A percentile compares a stretch with the other conserved stretches of the same genome.
These are phyloP conservation scores for Coptotermes formosanus DNA, from an alignment of 1,140 invertebrate species.

Conservation along the genomic window DNA sequence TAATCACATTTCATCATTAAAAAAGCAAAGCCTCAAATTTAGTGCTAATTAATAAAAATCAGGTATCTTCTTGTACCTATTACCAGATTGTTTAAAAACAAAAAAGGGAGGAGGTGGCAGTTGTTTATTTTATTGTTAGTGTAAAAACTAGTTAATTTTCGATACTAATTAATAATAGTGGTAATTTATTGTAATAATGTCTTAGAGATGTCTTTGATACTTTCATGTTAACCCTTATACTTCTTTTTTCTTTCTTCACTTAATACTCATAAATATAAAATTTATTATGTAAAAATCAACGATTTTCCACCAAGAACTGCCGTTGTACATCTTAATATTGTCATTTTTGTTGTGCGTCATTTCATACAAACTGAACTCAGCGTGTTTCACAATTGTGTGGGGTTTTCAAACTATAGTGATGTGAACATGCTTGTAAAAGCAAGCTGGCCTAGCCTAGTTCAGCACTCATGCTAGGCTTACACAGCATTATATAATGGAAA, in stretches of 20 bases:
- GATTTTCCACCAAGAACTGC: conserved; percentile 17
- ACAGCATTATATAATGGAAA: too few relatives aligned
- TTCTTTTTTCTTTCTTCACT: neutral
- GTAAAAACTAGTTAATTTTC: conserved; percentile 19
- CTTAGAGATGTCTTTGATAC: neutral
- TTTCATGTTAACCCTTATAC: neutral
- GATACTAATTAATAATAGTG: neutral
- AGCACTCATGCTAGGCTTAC: too few relatives aligned
- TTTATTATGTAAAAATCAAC: neutral
- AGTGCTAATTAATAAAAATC: conserved; percentile 11
- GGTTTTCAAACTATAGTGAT: too few relatives aligned
- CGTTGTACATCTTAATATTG: conserved; percentile 19
- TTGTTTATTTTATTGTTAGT: conserved; percentile 27
- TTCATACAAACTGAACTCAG: neutral
- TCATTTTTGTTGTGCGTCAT: neutral
- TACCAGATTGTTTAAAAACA: conserved; percentile 19
- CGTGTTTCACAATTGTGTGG: neutral
- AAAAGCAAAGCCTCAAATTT: conserved; percentile 24
- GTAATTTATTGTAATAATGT: neutral
- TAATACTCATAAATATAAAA: neutral
- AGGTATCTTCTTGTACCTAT: conserved; percentile 26
- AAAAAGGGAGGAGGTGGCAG: neutral
- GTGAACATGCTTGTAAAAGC: too few relatives aligned
- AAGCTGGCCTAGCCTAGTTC: too few relatives aligned
- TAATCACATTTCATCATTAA: conserved; percentile 4